Conservation (phyloP, 1,140 invertebrate genomes). For the Teleopsis dalmanni region DNA sequence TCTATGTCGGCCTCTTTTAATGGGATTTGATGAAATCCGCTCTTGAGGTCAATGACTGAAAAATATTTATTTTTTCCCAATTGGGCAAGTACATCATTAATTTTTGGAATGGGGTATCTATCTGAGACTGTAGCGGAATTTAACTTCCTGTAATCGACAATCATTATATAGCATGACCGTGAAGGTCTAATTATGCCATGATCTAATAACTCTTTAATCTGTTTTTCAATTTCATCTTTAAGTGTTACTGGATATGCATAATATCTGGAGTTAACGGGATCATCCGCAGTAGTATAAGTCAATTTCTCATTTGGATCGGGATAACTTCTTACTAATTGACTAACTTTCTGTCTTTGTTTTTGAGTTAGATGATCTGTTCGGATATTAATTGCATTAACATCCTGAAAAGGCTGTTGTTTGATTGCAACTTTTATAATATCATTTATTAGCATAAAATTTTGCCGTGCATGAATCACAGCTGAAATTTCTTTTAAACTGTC, state of each 20-base stretch:
- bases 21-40: no score
- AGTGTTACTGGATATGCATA: slow-evolving; percentile 11
- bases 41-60: no score
- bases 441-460: slow-evolving; percentile 3
- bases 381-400: slow-evolving; percentile 4
- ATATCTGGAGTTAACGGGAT: slow-evolving; percentile 10
- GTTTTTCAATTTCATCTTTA: background rate
- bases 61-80: background rate
- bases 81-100: background rate
- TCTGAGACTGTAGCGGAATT: background rate
- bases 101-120: background rate
- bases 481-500: slow-evolving; percentile 1
- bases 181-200: background rate
- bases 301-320: background rate
- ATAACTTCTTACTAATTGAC: background rate
- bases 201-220: background rate
- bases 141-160: slow-evolving; percentile 2
- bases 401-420: background rate
- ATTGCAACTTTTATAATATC: background rate
- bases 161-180: background rate
- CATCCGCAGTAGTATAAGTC: background rate
- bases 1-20: no score
- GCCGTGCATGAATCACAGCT: background rate
- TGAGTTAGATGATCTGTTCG: background rate
- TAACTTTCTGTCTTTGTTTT: background rate